Evolutionary conservation across 2,797 vertebrate genomes (phyloP).

Genomic region (Sparus aurata): DNA sequence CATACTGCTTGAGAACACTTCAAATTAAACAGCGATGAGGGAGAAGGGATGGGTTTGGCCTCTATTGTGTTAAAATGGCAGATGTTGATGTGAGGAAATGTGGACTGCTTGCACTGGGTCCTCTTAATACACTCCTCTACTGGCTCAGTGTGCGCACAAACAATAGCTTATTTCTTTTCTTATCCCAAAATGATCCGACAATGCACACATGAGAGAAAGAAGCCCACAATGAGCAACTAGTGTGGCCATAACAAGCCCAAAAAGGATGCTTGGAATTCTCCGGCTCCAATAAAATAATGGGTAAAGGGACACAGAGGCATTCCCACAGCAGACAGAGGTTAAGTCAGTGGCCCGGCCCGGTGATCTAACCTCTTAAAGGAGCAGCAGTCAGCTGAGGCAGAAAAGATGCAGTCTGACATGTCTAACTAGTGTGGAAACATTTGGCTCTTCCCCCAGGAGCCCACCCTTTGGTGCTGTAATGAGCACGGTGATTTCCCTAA

Average conservation of each 20-base stretch:
- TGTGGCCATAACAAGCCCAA: conserved; percentile 43
- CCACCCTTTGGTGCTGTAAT: conserved; percentile 82
- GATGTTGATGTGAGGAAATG: conserved; percentile 63
- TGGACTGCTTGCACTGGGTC: conserved; percentile 24
- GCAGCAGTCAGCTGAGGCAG: conserved; percentile 78
- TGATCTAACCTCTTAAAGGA: conserved; percentile 77
- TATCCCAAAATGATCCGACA: conserved; percentile 30
- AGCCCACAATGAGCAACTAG: conserved; percentile 37
- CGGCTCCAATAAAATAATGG: conserved; percentile 50
- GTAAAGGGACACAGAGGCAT: conserved; percentile 61
- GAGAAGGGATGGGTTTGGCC: conserved; percentile 59
- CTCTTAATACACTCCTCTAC: conserved; percentile 36
- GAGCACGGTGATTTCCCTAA: conserved; percentile 85
- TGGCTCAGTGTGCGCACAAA: conserved; percentile 36
- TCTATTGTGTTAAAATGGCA: conserved; percentile 66
- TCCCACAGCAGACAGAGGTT: conserved; percentile 69
- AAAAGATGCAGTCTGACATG: conserved; percentile 81
- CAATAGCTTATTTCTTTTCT: conserved; percentile 37
- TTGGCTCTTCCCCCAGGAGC: conserved; percentile 77
- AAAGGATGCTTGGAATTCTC: conserved; percentile 52
- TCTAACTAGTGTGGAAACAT: conserved; percentile 84
- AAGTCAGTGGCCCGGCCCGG: conserved; percentile 68
- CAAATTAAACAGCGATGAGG: conserved; percentile 84
- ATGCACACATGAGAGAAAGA: conserved; percentile 32
- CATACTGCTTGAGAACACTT: conserved; percentile 83